phyloP scores from a whole-genome alignment of 2,113 vertebrate genomes.

The Tyrannus savana region DNA sequence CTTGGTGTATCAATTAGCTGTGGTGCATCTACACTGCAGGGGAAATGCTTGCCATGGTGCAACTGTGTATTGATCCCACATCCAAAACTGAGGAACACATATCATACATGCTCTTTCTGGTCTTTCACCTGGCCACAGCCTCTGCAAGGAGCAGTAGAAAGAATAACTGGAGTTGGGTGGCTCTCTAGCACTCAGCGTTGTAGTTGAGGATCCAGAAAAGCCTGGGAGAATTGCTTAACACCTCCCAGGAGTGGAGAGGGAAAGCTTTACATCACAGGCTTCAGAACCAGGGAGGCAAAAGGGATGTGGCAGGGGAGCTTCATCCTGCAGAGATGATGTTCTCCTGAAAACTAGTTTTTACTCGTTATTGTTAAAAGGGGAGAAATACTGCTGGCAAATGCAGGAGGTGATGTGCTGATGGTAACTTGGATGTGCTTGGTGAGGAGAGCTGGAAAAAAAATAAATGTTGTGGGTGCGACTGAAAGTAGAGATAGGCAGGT shows the following conservation, averaged over 20 bases:
- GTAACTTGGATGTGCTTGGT: not conserved
- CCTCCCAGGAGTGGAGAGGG: not conserved
- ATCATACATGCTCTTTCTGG: fast-evolving
- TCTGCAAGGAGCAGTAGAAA: not conserved
- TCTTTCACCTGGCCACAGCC: not conserved
- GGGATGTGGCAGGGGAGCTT: not conserved
- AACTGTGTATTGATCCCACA: fast-evolving
- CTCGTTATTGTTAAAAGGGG: not conserved
- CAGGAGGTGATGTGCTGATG: not conserved
- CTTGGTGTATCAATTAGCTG: fast-evolving
- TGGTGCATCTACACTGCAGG: not conserved
- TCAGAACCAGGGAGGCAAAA: not conserved
- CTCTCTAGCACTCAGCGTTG: not conserved
- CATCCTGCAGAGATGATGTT: not conserved
- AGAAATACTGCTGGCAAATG: not conserved
- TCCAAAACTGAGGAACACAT: not conserved
- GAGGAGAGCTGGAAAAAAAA: not conserved
- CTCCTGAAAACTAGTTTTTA: not conserved
- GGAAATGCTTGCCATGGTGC: not conserved
- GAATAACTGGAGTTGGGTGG: not conserved
- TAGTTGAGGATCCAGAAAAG: not conserved
- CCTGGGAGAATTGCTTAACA: not conserved
- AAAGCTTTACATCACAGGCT: not conserved
- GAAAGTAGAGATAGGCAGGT: not conserved
- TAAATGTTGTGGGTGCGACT: not conserved